Percentiles rank a stretch among this genome's conserved stretches.
These are phyloP conservation scores for Phalloptychus januarius DNA, from an alignment of 2,797 vertebrate genomes.

Conservation along the genomic window DNA sequence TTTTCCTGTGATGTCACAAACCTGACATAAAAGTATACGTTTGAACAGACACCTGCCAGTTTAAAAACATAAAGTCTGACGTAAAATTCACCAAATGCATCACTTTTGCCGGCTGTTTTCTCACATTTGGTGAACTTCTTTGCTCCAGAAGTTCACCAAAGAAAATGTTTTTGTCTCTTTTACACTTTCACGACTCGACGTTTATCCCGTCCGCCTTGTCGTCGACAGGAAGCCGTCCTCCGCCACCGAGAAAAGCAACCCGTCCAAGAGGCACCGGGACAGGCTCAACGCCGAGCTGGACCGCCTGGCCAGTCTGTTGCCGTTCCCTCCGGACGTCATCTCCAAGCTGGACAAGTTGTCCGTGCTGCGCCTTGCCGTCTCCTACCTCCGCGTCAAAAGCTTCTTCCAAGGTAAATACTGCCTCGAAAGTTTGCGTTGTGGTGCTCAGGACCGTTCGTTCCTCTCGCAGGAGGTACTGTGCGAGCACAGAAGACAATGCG, in stretches of 20 bases:
- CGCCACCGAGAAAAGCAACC: constrained; percentile 91
- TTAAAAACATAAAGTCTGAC: background rate
- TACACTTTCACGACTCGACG: background rate
- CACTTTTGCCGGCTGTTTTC: background rate
- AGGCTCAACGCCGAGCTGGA: constrained; percentile 94
- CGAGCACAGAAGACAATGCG: background rate
- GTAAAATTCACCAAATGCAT: background rate
- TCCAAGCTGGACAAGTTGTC: constrained; percentile 97
- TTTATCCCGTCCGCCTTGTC: constrained; percentile 15
- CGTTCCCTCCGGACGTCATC: constrained; percentile 91
- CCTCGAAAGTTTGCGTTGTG: background rate
- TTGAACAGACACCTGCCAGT: background rate
- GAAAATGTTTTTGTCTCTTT: background rate
- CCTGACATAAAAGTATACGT: background rate
- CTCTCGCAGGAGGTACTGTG: background rate
- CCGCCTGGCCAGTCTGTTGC: constrained; percentile 92
- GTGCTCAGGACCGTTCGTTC: background rate
- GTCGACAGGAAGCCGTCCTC: constrained; percentile 85
- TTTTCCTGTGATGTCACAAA: background rate
- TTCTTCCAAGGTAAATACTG: constrained; percentile 91
- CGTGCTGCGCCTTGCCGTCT: constrained; percentile 92
- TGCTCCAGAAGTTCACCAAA: background rate
- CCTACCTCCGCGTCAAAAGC: constrained; percentile 95
- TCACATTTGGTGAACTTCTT: background rate
- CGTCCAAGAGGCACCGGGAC: constrained; percentile 94